Conservation (phyloP, 2,888 invertebrate genomes). For the Adelphocoris suturalis region DNA sequence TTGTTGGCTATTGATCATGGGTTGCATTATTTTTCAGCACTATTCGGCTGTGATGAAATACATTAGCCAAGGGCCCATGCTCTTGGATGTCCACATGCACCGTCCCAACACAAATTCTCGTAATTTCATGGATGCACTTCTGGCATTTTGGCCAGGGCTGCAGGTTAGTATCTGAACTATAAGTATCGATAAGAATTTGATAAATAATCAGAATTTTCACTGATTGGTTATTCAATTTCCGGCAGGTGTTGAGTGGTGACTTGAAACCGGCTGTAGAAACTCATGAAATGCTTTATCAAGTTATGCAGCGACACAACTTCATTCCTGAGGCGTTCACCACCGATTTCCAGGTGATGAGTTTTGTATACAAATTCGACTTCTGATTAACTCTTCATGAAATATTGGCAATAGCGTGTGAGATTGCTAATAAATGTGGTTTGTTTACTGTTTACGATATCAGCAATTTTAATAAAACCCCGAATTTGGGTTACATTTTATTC, state of each 20-base stretch:
- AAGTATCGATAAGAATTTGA: neutral
- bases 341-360: conserved; percentile 89
- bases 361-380: neutral
- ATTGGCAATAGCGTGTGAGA: too few species aligned
- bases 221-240: neutral
- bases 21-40: conserved; percentile 82
- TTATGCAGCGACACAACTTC: conserved; percentile 98
- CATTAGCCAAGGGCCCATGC: conserved; percentile 95
- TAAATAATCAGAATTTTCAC: too few species aligned
- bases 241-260: conserved; percentile 89
- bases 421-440: too few species aligned
- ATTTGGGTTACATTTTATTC: too few species aligned
- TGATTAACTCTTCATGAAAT: neutral
- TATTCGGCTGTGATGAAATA: conserved; percentile 98
- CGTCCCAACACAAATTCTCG: conserved; percentile 95
- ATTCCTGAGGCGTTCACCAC: conserved; percentile 99
- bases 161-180: conserved; percentile 82
- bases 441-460: too few species aligned
- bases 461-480: too few species aligned
- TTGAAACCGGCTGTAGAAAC: conserved; percentile 98
- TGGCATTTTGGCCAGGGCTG: conserved; percentile 99
- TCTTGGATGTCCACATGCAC: conserved; percentile 98
- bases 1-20: too few species aligned
- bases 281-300: conserved; percentile 99
- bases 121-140: conserved; percentile 97